These are phyloP conservation scores for Porites lutea DNA, from an alignment of 64 coral and sea anemone species.

Conservation along the genomic window DNA sequence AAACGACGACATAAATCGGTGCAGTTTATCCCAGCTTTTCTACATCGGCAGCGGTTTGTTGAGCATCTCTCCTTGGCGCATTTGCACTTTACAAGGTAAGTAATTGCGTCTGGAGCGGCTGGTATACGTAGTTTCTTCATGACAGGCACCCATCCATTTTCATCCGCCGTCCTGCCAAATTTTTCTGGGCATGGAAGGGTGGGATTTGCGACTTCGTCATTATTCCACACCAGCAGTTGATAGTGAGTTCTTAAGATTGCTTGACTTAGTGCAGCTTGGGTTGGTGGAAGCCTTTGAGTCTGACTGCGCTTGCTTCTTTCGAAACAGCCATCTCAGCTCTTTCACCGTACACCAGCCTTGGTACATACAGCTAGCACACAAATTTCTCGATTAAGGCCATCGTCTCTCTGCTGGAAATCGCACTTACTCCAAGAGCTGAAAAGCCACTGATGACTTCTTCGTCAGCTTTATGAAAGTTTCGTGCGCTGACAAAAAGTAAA, in stretches of 20 bases:
- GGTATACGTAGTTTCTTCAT: neutral
- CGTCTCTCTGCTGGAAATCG: too few species aligned
- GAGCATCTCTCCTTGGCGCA: neutral
- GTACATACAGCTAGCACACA: too few species aligned
- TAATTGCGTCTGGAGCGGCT: neutral
- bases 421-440: too few species aligned
- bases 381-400: too few species aligned
- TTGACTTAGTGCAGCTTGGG: neutral
- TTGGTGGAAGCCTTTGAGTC: neutral
- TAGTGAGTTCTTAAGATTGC: neutral
- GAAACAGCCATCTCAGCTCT: neutral
- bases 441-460: too few species aligned
- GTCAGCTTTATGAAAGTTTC: too few species aligned
- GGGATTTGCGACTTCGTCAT: neutral
- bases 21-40: too few species aligned
- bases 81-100: conserved; percentile 5
- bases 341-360: neutral
- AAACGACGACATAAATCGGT: too few species aligned
- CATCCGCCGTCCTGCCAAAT: neutral
- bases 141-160: neutral
- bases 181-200: neutral
- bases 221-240: conserved; percentile 17
- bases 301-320: neutral
- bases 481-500: too few species aligned
- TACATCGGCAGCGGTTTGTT: too few species aligned